A percentile compares a stretch with the other conserved stretches of the same genome.
Evolutionary conservation across 2,888 invertebrate genomes (phyloP).

Genomic region (Parascotia fuliginaria): DNA sequence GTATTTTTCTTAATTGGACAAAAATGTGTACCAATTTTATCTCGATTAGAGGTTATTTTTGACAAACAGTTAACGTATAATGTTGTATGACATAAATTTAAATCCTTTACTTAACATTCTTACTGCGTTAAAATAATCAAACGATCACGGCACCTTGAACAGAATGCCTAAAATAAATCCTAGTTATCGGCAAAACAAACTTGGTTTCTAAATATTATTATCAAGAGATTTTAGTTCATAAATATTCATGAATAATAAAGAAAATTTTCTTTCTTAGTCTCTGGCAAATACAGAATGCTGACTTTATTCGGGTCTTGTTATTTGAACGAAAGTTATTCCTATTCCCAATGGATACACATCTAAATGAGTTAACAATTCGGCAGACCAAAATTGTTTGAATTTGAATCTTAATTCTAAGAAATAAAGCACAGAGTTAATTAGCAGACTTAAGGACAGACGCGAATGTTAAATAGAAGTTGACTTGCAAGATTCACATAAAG

Average conservation of each 20-base stretch:
- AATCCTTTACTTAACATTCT: neutral
- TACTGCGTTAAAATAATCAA: constrained; percentile 23
- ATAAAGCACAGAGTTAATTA: constrained; percentile 18
- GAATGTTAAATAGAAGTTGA: neutral
- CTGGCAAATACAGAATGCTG: constrained; percentile 44
- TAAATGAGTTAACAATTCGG: constrained; percentile 44
- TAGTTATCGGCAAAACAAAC: constrained; percentile 27
- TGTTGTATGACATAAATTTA: too few species aligned
- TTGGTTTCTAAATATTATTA: constrained; percentile 42
- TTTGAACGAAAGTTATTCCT: constrained; percentile 57
- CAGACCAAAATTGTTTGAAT: constrained; percentile 15
- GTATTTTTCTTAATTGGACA: too few species aligned
- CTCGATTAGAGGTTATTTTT: too few species aligned
- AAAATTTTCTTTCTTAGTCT: constrained; percentile 39
- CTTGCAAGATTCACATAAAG: neutral
- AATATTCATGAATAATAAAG: constrained; percentile 50
- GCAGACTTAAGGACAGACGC: neutral
- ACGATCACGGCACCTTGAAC: neutral
- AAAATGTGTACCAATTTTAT: too few species aligned
- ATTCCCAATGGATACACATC: constrained; percentile 43
- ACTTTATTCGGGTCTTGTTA: constrained; percentile 52
- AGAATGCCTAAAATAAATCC: constrained; percentile 3
- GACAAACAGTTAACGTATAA: too few species aligned
- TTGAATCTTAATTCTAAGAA: constrained; percentile 10
- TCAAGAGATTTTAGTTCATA: constrained; percentile 33